phyloP scores from a whole-genome alignment of 2,888 invertebrate species.

The Biston stratarius region DNA sequence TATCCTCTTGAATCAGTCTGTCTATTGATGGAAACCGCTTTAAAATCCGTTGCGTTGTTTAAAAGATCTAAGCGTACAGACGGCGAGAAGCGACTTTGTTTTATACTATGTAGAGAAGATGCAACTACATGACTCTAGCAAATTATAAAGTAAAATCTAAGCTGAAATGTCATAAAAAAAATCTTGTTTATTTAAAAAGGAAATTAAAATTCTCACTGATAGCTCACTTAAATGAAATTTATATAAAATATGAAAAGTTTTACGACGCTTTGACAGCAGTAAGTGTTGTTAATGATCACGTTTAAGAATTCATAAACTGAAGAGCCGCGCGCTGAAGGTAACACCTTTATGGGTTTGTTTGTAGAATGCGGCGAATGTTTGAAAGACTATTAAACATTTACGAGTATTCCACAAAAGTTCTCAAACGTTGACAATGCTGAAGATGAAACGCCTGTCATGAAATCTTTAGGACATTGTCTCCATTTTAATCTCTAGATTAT shows the following conservation, averaged over 20 bases:
- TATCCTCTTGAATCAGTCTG: too few relatives aligned
- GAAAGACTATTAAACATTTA: conserved; percentile 39
- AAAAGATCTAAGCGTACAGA: too few relatives aligned
- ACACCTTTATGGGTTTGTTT: conserved; percentile 62
- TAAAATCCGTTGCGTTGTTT: too few relatives aligned
- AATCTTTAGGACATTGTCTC: conserved; percentile 1
- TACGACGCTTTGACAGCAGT: conserved; percentile 44
- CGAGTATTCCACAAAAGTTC: conserved; percentile 33
- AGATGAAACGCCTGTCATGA: conserved; percentile 1
- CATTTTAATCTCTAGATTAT: conserved; percentile 5
- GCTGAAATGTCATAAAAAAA: too few relatives aligned
- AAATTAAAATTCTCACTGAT: conserved; percentile 36
- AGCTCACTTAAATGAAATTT: conserved; percentile 37
- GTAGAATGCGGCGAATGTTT: conserved; percentile 39
- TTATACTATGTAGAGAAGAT: too few relatives aligned
- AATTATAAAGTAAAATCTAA: too few relatives aligned
- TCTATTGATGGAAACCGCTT: too few relatives aligned
- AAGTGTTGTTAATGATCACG: conserved; percentile 40
- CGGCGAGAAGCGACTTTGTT: too few relatives aligned
- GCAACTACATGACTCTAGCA: too few relatives aligned
- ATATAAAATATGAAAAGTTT: conserved; percentile 40
- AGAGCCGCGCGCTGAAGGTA: conserved; percentile 45
- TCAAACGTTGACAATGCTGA: conserved; percentile 17
- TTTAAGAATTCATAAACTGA: conserved; percentile 24
- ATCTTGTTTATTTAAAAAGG: conserved; percentile 22